Evolutionary conservation across 2,888 invertebrate species (phyloP), one percentile per base, ranked within the genome.

Genomic region (Labia minor): DNA sequence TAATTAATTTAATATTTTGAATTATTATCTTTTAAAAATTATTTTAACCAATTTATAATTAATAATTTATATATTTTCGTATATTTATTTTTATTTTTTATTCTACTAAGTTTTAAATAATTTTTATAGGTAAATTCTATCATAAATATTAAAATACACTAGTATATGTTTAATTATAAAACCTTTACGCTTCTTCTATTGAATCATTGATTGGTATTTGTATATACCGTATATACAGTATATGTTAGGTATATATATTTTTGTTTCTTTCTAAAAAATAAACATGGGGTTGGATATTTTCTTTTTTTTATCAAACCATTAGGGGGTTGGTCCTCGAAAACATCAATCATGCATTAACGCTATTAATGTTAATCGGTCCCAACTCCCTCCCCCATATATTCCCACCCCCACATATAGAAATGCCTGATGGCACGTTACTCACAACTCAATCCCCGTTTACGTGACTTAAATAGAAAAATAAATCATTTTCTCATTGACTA

Each of bases 401-500:
- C n/a, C n/a, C n/a, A n/a, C n/a, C n/a, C n/a, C n/a, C n/a, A n/a
- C n/a, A n/a, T n/a, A n/a, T n/a, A n/a, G n/a, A 8, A 26, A 26
- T 6, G 8, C 49, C 49, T 49, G 49, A 49, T 49, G 49, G 49
- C 49, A 49, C 49, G 49, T 49, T 49, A 49, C n/a, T 49, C 49
- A 49, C 49, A 16, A 49, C n/a, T 49, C 49, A 8, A 49, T 49
- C n/a, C 14, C n/a, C n/a, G n/a, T 49, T 49, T 49, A 49, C 49
- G 49, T 49, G 49, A 49, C 49, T 8, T 49, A 49, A n/a, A 49
- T 49, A 49, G 49, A 49, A 49, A n/a, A n/a, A 49, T 49, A 49
- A 49, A 49, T 49, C 49, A 49, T 49, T 49, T 49, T 49, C 26
- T 26, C 4, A 26, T 26, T 26, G 26, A 26, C 26, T 8, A 3